phyloP scores from a whole-genome alignment of 2,113 vertebrate species.

The Xiphophorus couchianus region DNA sequence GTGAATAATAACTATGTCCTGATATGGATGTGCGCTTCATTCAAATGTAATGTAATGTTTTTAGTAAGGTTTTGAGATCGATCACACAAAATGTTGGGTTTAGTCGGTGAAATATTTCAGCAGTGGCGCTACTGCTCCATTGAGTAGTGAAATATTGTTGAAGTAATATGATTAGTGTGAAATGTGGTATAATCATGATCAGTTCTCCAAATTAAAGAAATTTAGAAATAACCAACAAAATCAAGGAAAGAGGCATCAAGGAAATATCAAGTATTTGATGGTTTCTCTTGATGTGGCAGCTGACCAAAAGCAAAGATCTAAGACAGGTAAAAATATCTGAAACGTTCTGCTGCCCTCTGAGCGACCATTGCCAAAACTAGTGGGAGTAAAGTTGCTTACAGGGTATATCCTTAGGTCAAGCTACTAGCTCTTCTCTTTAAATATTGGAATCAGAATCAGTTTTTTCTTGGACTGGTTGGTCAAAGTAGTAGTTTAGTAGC shows the following conservation, averaged over 20 bases:
- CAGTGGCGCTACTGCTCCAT: conserved; percentile 42
- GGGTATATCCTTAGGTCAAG: conserved; percentile 50
- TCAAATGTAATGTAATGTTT: conserved; percentile 5
- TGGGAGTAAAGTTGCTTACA: conserved; percentile 67
- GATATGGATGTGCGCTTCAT: conserved; percentile 31
- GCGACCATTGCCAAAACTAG: conserved; percentile 58
- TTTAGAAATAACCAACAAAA: conserved; percentile 4
- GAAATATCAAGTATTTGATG: conserved; percentile 53
- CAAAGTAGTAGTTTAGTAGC: conserved; percentile 25
- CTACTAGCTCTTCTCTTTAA: conserved; percentile 25
- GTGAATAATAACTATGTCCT: conserved; percentile 55
- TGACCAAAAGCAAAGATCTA: conserved; percentile 31
- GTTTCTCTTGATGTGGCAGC: conserved; percentile 50
- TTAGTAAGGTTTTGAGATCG: conserved; percentile 9
- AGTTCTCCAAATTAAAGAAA: conserved; percentile 54
- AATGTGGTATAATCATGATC: conserved; percentile 61
- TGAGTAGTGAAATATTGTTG: conserved; percentile 50
- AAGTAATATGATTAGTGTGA: conserved; percentile 51
- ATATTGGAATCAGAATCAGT: conserved; percentile 7
- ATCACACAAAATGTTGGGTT: conserved; percentile 20
- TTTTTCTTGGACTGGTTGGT: conserved; percentile 3
- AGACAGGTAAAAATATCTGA: conserved; percentile 44
- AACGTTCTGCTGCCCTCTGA: conserved; percentile 66
- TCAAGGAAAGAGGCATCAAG: conserved; percentile 42
- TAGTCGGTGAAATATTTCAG: conserved; percentile 35